Conservation (phyloP, 2,113 vertebrate genomes). For the Barbus barbus region DNA sequence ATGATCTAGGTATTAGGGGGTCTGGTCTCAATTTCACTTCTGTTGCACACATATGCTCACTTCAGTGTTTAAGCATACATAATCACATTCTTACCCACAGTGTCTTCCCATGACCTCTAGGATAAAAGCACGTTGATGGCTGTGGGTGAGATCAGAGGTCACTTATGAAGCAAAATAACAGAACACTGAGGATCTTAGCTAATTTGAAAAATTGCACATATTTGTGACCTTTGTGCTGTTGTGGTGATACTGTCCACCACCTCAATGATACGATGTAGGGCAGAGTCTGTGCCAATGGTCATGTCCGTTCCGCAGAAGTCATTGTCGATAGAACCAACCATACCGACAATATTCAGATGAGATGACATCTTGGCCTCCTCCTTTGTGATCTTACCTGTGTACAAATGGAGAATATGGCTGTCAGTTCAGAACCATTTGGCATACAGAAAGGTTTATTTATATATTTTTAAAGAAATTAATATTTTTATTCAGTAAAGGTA, state of each 20-base stretch:
- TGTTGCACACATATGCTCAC: background rate
- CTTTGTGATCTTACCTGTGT: constrained; percentile 78
- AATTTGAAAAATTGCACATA: background rate
- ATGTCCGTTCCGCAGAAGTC: constrained; percentile 98
- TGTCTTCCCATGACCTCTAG: constrained; percentile 88
- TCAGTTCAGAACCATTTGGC: background rate
- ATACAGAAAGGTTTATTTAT: background rate
- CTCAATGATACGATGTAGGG: constrained; percentile 94
- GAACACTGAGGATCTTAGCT: background rate
- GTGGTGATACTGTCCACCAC: constrained; percentile 94
- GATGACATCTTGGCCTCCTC: constrained; percentile 80
- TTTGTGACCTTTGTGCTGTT: constrained; percentile 88
- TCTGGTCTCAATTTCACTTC: background rate
- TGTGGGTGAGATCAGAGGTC: constrained; percentile 55
- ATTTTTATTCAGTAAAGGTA: background rate
- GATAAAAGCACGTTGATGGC: constrained; percentile 88
- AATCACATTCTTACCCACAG: constrained; percentile 77
- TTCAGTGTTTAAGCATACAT: background rate
- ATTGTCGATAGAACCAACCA: constrained; percentile 97
- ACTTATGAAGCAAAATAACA: background rate
- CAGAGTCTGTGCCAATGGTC: constrained; percentile 96
- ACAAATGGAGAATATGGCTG: background rate
- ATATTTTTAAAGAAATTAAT: background rate
- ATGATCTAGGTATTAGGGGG: background rate
- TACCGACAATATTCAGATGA: constrained; percentile 90